Base-by-base conservation (phyloP, 2,888 invertebrate genomes). In the Anoplius nigerrimus region DNA sequence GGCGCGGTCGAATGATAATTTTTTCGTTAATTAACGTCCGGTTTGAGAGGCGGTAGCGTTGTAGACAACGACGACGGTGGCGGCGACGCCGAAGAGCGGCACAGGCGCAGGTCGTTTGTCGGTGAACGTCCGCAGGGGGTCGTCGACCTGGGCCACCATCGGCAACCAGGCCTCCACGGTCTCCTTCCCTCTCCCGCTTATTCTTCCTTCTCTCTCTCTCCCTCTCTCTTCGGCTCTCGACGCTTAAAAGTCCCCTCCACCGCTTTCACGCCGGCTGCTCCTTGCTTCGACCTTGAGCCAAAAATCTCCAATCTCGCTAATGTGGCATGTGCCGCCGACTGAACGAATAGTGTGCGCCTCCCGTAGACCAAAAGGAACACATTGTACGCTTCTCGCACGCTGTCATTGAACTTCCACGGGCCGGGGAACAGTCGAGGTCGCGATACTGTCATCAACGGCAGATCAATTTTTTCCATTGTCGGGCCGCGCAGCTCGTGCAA, bases 61-160 rank as follows among this genome's bases (percentile, higher is more conserved):
- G 34, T 34, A 34, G 34, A 34, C 34, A 13, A 34, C 34, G 34
- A n/a, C n/a, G 76, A 71, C 76, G 79, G 76, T 70, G 80, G 76
- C 11, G 34, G 4, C 11, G 34, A 11, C 6, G 34, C 6, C 34
- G 34, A 34, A 6, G 34, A 18, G 45, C 45, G 52, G 74, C 71
- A 75, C 63, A 68, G 73, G 79, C 75, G 79, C 79, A 82, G 34
- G 34, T 34, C 80, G 79, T 77, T 80, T 73, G 77, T 82, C 86
- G 88, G 87, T 87, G 87, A 88, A 88, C 84, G 88, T 87, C 87
- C 87, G 87, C 80, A 69, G 75, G 72, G 79, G 88, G 85, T 88
- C 86, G 82, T 82, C 82, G 86, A 87, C 84, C 87, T 66, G 27
- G 60, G 75, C 67, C 72, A 34, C 34, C 34, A 34, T 34, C 34